These are phyloP conservation scores for Toxotes jaculatrix DNA, from an alignment of 2,113 vertebrate genomes.

Conservation along the genomic window DNA sequence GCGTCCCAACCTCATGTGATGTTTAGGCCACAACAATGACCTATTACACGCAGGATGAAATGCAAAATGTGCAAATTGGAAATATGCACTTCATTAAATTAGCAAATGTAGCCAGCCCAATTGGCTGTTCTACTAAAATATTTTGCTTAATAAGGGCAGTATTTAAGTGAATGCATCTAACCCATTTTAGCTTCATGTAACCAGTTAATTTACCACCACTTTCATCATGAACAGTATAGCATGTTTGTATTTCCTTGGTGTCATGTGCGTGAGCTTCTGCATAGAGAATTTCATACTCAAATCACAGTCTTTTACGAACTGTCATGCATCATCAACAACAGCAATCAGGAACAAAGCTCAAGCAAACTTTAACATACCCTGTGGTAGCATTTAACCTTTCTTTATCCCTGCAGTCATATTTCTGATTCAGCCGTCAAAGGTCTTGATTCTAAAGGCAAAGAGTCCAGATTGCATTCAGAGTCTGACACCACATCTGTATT, in stretches of 20 bases:
- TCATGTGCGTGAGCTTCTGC: conserved; percentile 45
- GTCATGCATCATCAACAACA: conserved; percentile 83
- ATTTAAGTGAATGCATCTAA: conserved; percentile 36
- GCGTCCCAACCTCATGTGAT: conserved; percentile 2
- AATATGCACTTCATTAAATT: conserved; percentile 28
- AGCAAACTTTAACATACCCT: conserved; percentile 63
- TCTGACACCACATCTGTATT: conserved; percentile 87
- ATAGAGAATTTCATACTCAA: conserved; percentile 56
- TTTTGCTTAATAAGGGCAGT: conserved; percentile 18
- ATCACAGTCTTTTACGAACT: conserved; percentile 58
- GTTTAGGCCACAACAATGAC: conserved; percentile 12
- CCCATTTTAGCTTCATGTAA: conserved; percentile 45
- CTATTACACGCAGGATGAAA: conserved; percentile 17
- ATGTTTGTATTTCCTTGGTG: conserved; percentile 33
- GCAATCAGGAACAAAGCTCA: conserved; percentile 79
- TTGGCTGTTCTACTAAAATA: conserved; percentile 22
- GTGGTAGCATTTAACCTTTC: conserved; percentile 53
- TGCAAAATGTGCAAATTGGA: conserved; percentile 50
- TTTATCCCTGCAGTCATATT: conserved; percentile 86
- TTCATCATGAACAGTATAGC: conserved; percentile 31
- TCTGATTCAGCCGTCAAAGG: conserved; percentile 93
- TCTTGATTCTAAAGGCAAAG: conserved; percentile 90
- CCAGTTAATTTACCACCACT: conserved; percentile 18
- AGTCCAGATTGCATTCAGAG: conserved; percentile 88
- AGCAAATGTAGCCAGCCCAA: conserved; percentile 11